Percentiles rank a stretch among this genome's conserved stretches.
Evolutionary conservation across 2,113 vertebrate species (phyloP).

Genomic region (Sapajus apella): DNA sequence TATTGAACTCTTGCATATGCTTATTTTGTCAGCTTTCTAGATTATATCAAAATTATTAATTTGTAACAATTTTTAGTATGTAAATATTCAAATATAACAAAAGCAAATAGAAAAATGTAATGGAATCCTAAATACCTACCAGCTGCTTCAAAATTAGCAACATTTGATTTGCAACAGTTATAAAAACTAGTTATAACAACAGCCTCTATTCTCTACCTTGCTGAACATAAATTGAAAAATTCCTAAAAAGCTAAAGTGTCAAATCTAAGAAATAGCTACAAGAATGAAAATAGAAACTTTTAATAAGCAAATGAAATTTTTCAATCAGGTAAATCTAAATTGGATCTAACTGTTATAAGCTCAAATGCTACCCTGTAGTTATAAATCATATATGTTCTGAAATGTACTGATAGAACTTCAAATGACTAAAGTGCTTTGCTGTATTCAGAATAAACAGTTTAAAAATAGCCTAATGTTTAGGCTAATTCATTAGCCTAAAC

Average conservation of each 20-base stretch:
- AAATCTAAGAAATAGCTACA: not conserved
- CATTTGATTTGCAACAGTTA: not conserved
- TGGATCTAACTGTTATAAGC: not conserved
- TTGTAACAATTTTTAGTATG: not conserved
- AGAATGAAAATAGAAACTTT: not conserved
- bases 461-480: not conserved
- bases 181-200: not conserved
- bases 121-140: not conserved
- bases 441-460: not conserved
- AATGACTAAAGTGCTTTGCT: not conserved
- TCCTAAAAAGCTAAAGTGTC: not conserved
- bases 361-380: not conserved
- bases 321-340: not conserved
- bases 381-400: not conserved
- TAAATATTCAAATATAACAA: constrained; percentile 31
- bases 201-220: not conserved
- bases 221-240: not conserved
- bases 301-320: not conserved
- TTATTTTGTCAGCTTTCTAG: not conserved
- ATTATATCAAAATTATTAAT: constrained; percentile 17
- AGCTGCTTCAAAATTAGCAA: constrained; percentile 13
- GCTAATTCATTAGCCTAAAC: not conserved
- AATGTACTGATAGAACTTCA: not conserved
- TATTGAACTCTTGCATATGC: not conserved
- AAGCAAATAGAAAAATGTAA: not conserved